Evolutionary conservation across 2,797 vertebrate genomes (phyloP).

Genomic region (Oreonectes daqikongensis): DNA sequence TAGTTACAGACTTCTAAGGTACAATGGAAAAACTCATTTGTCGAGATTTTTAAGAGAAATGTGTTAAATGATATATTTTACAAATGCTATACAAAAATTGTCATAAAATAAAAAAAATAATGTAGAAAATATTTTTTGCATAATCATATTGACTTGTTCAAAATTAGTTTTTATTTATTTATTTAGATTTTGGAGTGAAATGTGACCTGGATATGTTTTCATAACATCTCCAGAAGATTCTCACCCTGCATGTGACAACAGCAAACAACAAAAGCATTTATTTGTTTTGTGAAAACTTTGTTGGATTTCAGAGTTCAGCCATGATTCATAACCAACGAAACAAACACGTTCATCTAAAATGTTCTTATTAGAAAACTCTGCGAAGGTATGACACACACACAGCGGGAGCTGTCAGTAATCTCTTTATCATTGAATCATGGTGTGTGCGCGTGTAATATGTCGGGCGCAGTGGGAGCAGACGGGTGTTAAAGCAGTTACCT

Average conservation of each 20-base stretch:
- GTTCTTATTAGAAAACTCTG: constrained; percentile 33
- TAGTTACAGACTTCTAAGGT: too few relatives aligned
- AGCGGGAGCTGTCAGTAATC: constrained; percentile 44
- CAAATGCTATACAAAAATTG: too few relatives aligned
- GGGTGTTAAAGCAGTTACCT: constrained; percentile 99
- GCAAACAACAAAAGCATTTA: constrained; percentile 6
- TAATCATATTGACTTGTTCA: too few relatives aligned
- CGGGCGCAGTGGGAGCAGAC: constrained; percentile 64
- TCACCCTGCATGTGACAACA: background rate
- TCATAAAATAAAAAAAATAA: too few relatives aligned
- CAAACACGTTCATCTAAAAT: constrained; percentile 38
- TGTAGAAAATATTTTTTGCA: too few relatives aligned
- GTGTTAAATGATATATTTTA: too few relatives aligned
- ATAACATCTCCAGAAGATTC: background rate
- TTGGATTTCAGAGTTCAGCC: constrained; percentile 24
- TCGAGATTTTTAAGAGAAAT: too few relatives aligned
- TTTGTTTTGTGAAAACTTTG: constrained; percentile 26
- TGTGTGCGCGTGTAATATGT: constrained; percentile 32
- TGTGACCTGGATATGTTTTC: background rate
- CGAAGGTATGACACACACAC: constrained; percentile 14
- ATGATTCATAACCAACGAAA: constrained; percentile 36
- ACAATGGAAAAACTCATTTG: too few relatives aligned
- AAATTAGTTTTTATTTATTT: too few relatives aligned
- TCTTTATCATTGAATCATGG: constrained; percentile 51
- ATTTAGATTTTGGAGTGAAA: background rate